Conservation (phyloP, 1,140 invertebrate genomes). For the Sarcophaga peregrina region DNA sequence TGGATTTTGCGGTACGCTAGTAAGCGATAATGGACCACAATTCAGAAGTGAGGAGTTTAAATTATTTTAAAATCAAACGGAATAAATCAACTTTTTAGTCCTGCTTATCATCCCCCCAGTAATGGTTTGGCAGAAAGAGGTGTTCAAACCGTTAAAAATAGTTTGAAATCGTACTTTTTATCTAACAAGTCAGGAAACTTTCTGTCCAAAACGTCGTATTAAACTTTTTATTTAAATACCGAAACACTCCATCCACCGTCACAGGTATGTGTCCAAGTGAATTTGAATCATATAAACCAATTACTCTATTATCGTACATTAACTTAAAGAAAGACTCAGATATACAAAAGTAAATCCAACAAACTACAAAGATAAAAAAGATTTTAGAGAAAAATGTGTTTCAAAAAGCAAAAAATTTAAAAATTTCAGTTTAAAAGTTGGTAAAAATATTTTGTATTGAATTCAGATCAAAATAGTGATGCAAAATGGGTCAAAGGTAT, state of each 20-base stretch:
- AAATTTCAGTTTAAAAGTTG: slow-evolving; percentile 10
- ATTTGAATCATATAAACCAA: background rate
- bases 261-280: slow-evolving; percentile 19
- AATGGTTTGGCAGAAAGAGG: too few species aligned
- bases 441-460: slow-evolving; percentile 21
- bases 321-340: background rate
- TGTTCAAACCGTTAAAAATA: too few species aligned
- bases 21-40: too few species aligned
- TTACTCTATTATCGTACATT: background rate
- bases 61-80: too few species aligned
- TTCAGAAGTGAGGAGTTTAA: too few species aligned
- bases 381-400: background rate
- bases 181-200: background rate
- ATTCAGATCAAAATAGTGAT: background rate
- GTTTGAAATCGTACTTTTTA: too few species aligned
- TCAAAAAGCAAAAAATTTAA: background rate
- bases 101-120: too few species aligned
- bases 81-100: too few species aligned
- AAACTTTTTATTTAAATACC: slow-evolving; percentile 32
- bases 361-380: slow-evolving; percentile 7
- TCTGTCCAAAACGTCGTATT: slow-evolving; percentile 17
- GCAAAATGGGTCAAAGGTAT: slow-evolving; percentile 1
- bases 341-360: background rate
- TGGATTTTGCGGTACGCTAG: too few species aligned
- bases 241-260: slow-evolving; percentile 13